Percentiles rank a stretch among this genome's conserved stretches.
Conservation (phyloP, 2,888 invertebrate species). For the Cactoblastis cactorum region DNA sequence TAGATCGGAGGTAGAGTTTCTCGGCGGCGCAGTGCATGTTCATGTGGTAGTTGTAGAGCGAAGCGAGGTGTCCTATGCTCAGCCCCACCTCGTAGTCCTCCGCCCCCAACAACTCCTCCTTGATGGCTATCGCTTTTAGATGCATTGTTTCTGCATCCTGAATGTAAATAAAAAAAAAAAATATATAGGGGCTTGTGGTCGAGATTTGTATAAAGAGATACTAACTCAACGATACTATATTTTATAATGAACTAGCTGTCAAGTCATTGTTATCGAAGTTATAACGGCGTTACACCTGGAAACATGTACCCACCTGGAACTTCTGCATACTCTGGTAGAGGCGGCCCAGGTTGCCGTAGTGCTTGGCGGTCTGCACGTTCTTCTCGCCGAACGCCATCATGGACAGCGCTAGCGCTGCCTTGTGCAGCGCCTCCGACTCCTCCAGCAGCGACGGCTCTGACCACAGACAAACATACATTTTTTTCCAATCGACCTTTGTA, state of each 20-base stretch:
- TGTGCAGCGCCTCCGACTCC: slow-evolving; percentile 91
- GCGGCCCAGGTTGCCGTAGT: slow-evolving; percentile 96
- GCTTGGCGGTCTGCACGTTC: slow-evolving; percentile 97
- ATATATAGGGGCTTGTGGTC: too few relatives aligned
- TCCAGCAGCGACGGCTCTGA: slow-evolving; percentile 81
- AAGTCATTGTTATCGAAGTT: too few relatives aligned
- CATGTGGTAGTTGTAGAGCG: slow-evolving; percentile 97
- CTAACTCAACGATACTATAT: too few relatives aligned
- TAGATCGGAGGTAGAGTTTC: slow-evolving; percentile 90
- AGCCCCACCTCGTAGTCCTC: slow-evolving; percentile 95
- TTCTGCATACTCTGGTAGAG: slow-evolving; percentile 96
- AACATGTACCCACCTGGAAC: slow-evolving; percentile 83
- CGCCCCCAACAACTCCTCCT: slow-evolving; percentile 90
- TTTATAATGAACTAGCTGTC: too few relatives aligned
- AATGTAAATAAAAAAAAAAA: too few relatives aligned
- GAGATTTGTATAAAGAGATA: too few relatives aligned
- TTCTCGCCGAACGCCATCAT: slow-evolving; percentile 92
- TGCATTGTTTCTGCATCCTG: slow-evolving; percentile 95
- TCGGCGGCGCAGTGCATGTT: slow-evolving; percentile 91
- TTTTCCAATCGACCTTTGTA: too few relatives aligned
- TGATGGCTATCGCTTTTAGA: slow-evolving; percentile 93
- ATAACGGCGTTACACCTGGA: too few relatives aligned
- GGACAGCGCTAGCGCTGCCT: slow-evolving; percentile 88
- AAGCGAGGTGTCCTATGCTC: slow-evolving; percentile 95
- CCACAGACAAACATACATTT: slow-evolving; percentile 11